phyloP scores from a whole-genome alignment of 2,888 invertebrate species.

The Latrodectus hesperus region DNA sequence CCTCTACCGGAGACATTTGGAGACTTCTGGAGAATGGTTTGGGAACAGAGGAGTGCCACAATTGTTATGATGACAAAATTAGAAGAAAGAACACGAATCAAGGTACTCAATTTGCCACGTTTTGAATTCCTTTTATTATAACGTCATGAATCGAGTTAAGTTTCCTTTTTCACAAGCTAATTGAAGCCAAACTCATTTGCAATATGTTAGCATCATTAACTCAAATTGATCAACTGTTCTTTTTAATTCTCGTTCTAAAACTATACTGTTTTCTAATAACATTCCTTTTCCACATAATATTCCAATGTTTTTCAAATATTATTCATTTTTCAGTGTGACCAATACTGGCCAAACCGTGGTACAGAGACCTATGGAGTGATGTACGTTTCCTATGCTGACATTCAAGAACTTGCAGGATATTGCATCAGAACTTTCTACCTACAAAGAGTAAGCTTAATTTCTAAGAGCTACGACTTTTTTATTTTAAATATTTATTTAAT shows the following conservation, averaged over 20 bases:
- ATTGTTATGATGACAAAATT: constrained; percentile 99
- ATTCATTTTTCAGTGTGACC: constrained; percentile 81
- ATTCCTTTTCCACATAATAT: no score
- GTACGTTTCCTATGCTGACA: constrained; percentile 93
- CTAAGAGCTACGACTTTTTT: background rate
- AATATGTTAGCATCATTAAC: no score
- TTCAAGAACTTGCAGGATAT: constrained; percentile 97
- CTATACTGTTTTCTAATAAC: no score
- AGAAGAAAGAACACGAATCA: constrained; percentile 96
- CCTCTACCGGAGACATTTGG: constrained; percentile 97
- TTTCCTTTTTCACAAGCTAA: no score
- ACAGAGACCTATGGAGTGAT: constrained; percentile 96
- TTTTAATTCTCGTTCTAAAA: background rate
- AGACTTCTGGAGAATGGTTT: constrained; percentile 99
- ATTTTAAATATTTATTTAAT: background rate
- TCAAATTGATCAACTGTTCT: background rate
- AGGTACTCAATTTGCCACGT: constrained; percentile 74
- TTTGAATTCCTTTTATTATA: no score
- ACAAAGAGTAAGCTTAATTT: constrained; percentile 78
- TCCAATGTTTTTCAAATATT: background rate
- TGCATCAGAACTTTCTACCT: constrained; percentile 97
- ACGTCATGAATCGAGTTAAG: no score
- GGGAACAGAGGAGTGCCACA: constrained; percentile 95
- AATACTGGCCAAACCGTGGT: constrained; percentile 98
- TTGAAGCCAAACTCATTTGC: no score